phyloP scores from a whole-genome alignment of 2,888 invertebrate species.

The Drosophila meridionalis region DNA sequence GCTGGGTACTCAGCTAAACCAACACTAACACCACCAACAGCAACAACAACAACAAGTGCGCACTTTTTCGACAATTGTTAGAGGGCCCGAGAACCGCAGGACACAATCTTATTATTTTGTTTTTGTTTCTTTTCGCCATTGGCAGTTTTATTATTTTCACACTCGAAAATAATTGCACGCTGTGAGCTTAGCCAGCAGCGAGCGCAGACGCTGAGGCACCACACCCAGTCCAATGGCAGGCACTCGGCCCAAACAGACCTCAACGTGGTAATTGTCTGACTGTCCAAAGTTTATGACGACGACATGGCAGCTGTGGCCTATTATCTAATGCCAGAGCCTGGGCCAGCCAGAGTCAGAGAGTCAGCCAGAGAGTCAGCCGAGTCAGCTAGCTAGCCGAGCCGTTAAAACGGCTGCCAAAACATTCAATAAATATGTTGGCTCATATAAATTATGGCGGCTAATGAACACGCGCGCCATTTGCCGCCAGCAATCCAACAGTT shows the following conservation, averaged over 20 bases:
- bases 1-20: slow-evolving; percentile 48
- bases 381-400: slow-evolving; percentile 59
- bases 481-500: slow-evolving; percentile 45
- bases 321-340: slow-evolving; percentile 54
- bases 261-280: slow-evolving; percentile 64
- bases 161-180: slow-evolving; percentile 82
- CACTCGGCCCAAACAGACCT: slow-evolving; percentile 47
- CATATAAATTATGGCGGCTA: slow-evolving; percentile 79
- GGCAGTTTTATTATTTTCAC: slow-evolving; percentile 82
- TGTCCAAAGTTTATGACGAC: slow-evolving; percentile 64
- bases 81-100: slow-evolving; percentile 73
- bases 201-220: slow-evolving; percentile 68
- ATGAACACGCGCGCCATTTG: slow-evolving; percentile 74
- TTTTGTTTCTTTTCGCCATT: slow-evolving; percentile 43
- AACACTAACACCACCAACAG: slow-evolving; percentile 28
- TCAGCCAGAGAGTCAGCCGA: slow-evolving; percentile 4
- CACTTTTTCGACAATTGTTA: slow-evolving; percentile 59
- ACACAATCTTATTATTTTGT: slow-evolving; percentile 59
- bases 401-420: slow-evolving; percentile 78
- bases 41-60: slow-evolving; percentile 49
- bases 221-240: slow-evolving; percentile 56
- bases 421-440: slow-evolving; percentile 81
- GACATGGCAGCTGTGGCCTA: slow-evolving; percentile 62
- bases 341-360: slow-evolving; percentile 4
- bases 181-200: slow-evolving; percentile 70